Evolutionary conservation across 2,113 vertebrate genomes (phyloP).

Genomic region (Clinocottus analis): DNA sequence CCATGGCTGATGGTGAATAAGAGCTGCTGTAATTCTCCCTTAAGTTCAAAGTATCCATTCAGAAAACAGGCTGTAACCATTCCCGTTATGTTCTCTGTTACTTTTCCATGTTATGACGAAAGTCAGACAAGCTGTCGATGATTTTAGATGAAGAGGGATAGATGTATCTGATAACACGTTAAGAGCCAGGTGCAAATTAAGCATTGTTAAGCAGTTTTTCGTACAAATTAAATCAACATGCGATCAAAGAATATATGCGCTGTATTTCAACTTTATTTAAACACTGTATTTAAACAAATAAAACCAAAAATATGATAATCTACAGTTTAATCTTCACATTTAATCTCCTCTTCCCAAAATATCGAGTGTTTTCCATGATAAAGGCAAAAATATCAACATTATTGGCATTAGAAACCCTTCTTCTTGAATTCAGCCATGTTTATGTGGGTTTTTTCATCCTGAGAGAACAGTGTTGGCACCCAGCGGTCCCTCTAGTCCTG

Average conservation of each 20-base stretch:
- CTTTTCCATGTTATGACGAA: constrained; percentile 78
- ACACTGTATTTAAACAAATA: too few relatives aligned
- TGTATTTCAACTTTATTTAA: not conserved
- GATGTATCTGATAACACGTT: constrained; percentile 84
- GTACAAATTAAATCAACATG: constrained; percentile 2
- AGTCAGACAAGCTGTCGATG: not conserved
- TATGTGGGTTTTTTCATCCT: constrained; percentile 19
- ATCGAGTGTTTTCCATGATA: not conserved
- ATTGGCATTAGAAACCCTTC: not conserved
- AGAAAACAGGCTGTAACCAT: constrained; percentile 84
- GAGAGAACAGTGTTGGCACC: constrained; percentile 37
- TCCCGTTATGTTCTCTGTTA: constrained; percentile 75
- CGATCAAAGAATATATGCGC: not conserved
- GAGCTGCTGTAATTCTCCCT: constrained; percentile 90
- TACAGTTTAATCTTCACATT: not conserved
- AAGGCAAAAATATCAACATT: not conserved
- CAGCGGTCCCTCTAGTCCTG: constrained; percentile 23
- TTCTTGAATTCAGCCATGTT: not conserved
- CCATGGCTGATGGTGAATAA: constrained; percentile 88
- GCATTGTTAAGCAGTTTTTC: constrained; percentile 82
- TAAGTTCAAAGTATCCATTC: constrained; percentile 89
- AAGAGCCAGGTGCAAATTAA: constrained; percentile 88
- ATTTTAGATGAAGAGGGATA: not conserved
- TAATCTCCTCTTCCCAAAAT: not conserved
- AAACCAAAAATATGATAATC: not conserved